Evolutionary conservation across 1,140 invertebrate genomes (phyloP).

Genomic region (Panonychus citri): DNA sequence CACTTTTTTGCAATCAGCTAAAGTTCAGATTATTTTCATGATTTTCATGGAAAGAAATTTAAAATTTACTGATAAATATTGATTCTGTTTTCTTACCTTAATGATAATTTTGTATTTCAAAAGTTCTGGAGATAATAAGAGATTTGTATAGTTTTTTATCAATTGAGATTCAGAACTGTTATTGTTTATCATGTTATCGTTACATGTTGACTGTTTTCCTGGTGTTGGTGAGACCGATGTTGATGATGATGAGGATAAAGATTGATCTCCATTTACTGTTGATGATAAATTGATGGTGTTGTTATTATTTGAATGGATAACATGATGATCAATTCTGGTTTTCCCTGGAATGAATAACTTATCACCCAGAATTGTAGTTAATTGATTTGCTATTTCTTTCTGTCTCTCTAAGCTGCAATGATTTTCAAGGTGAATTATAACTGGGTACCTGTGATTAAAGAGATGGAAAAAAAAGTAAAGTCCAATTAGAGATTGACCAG

Average conservation of each 20-base stretch:
- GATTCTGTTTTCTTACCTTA: constrained; percentile 16
- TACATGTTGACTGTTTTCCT: no score
- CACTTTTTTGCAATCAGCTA: no score
- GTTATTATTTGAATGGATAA: neutral
- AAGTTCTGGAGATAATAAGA: constrained; percentile 20
- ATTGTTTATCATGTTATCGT: no score
- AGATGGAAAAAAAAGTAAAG: neutral
- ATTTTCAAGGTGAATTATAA: constrained; percentile 25
- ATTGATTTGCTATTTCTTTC: constrained; percentile 17
- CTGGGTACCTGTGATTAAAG: constrained; percentile 20
- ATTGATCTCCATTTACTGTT: no score
- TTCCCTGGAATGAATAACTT: constrained; percentile 17
- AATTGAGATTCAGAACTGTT: neutral
- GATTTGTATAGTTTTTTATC: neutral
- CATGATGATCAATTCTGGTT: neutral
- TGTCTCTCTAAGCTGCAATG: constrained; percentile 23
- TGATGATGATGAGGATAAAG: no score
- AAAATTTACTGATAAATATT: no score
- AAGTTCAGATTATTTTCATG: no score
- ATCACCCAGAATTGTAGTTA: constrained; percentile 17
- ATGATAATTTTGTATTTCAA: constrained; percentile 22
- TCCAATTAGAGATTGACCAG: no score
- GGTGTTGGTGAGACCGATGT: no score
- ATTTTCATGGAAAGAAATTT: no score
- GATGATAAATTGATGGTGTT: neutral